These are phyloP conservation scores for Spodoptera litura DNA, from an alignment of 1,140 invertebrate species.

Conservation along the genomic window DNA sequence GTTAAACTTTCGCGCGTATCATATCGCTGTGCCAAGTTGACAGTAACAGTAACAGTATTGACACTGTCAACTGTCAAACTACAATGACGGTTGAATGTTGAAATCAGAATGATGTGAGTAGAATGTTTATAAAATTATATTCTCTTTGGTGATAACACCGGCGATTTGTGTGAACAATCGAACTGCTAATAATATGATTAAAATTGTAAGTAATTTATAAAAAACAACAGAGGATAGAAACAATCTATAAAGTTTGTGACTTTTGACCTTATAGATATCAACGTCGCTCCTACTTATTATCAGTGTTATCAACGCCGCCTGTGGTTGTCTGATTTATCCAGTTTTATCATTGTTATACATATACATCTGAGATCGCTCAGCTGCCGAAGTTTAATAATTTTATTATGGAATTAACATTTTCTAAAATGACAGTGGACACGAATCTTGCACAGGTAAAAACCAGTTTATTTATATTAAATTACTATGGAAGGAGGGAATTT, in stretches of 20 bases:
- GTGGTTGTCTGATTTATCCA: neutral
- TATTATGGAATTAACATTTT: constrained; percentile 31
- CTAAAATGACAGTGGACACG: constrained; percentile 20
- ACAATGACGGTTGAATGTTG: no score
- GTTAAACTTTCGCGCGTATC: no score
- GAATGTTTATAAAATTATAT: no score
- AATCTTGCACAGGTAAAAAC: constrained; percentile 10
- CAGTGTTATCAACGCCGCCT: neutral
- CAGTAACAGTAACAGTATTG: no score
- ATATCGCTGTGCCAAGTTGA: no score
- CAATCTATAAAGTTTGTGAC: neutral
- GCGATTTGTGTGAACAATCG: no score
- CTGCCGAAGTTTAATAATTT: neutral
- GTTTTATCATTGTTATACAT: neutral
- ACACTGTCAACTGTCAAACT: no score
- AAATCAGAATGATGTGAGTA: no score
- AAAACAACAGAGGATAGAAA: neutral
- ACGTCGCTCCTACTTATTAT: neutral
- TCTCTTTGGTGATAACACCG: no score
- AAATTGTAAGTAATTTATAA: neutral
- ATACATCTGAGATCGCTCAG: neutral
- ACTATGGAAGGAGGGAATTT: neutral
- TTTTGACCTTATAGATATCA: neutral
- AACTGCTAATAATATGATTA: no score
- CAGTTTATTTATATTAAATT: neutral